Conservation (phyloP, 2,888 invertebrate genomes). For the Diadegma fenestrale region DNA sequence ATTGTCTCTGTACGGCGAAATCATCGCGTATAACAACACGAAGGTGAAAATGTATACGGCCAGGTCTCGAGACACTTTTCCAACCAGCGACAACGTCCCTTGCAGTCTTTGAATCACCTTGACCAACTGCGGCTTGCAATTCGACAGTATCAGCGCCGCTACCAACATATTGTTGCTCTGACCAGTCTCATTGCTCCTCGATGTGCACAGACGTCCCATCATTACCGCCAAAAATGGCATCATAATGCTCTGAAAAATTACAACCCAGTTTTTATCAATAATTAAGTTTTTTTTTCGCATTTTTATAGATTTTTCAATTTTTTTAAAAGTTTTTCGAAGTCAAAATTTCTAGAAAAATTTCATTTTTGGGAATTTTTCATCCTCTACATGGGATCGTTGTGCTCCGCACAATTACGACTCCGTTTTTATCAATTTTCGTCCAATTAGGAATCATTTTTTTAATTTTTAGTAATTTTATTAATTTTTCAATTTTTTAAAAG, state of each 20-base stretch:
- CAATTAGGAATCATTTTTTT: background rate
- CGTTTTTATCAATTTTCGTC: background rate
- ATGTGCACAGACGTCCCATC: slow-evolving; percentile 72
- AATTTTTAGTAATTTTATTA: background rate
- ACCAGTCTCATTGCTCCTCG: slow-evolving; percentile 58
- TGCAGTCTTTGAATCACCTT: slow-evolving; percentile 73
- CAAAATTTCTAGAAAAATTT: no score
- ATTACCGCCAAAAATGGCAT: slow-evolving; percentile 76
- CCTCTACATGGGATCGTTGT: slow-evolving; percentile 75
- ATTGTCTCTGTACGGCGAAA: slow-evolving; percentile 63
- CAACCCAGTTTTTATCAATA: background rate
- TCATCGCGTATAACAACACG: slow-evolving; percentile 73
- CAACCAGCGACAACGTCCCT: slow-evolving; percentile 68
- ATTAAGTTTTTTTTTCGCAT: no score
- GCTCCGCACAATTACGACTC: slow-evolving; percentile 74
- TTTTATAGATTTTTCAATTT: no score
- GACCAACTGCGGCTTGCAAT: slow-evolving; percentile 76
- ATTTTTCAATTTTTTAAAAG: no score
- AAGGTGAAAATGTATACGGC: slow-evolving; percentile 80
- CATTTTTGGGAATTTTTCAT: no score
- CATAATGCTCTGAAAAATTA: slow-evolving; percentile 76
- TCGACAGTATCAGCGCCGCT: slow-evolving; percentile 79
- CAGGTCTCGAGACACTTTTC: slow-evolving; percentile 73
- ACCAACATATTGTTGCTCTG: slow-evolving; percentile 74
- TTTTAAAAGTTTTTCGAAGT: no score